A percentile compares a stretch with the other conserved stretches of the same genome.
Evolutionary conservation across 2,113 vertebrate species (phyloP).

Genomic region (Microtus richardsoni): DNA sequence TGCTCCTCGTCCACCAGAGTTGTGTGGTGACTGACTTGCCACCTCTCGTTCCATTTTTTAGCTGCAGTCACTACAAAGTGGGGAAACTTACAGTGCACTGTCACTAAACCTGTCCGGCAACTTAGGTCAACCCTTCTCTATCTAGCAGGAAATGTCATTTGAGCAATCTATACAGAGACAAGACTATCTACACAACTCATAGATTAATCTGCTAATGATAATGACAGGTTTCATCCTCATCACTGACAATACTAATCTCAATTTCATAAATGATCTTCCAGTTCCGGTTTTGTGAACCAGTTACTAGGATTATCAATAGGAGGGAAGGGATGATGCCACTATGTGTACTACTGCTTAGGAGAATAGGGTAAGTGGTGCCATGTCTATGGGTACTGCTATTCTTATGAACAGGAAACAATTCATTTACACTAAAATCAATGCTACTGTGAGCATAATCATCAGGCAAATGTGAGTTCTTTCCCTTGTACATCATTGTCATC

Average conservation of each 20-base stretch:
- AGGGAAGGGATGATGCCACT: no score
- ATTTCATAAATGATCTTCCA: neutral
- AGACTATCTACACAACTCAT: neutral
- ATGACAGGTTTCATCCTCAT: neutral
- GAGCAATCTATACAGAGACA: neutral
- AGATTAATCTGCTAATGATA: neutral
- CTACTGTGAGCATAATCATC: neutral
- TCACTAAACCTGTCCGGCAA: neutral
- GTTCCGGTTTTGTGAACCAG: no score
- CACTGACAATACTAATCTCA: neutral
- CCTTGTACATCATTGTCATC: neutral
- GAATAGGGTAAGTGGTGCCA: neutral
- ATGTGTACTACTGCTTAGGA: neutral
- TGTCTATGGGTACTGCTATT: neutral
- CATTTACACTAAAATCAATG: neutral
- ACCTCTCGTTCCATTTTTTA: neutral
- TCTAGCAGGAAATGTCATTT: neutral
- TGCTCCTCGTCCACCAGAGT: neutral
- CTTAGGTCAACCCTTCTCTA: neutral
- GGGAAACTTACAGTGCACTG: neutral
- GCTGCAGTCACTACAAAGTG: neutral
- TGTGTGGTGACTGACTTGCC: neutral
- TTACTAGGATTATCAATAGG: neutral
- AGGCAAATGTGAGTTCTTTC: neutral
- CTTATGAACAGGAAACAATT: neutral